phyloP scores from a whole-genome alignment of 2,888 invertebrate genomes.

The Julus scanicus region DNA sequence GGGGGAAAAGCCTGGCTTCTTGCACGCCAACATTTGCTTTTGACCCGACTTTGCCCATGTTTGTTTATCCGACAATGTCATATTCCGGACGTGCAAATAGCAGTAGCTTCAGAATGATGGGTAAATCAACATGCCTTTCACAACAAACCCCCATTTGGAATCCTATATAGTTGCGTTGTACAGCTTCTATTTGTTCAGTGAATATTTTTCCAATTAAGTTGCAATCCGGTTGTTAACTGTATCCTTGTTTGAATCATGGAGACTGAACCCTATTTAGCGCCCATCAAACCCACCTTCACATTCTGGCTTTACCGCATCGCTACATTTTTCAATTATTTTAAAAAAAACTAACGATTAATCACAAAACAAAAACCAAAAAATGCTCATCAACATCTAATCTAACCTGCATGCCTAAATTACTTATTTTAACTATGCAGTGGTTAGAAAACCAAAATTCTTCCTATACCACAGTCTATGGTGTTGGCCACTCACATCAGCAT shows the following conservation, averaged over 20 bases:
- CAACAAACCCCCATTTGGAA: background rate
- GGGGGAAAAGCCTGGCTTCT: conserved; percentile 14
- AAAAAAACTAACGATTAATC: background rate
- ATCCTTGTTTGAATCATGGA: background rate
- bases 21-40: conserved; percentile 17
- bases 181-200: background rate
- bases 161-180: background rate
- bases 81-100: conserved; percentile 36
- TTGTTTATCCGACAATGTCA: conserved; percentile 43
- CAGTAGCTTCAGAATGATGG: background rate
- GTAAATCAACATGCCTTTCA: background rate
- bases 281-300: background rate
- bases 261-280: background rate
- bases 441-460: no score
- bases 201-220: background rate
- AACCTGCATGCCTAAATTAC: no score
- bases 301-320: background rate
- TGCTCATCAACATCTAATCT: no score
- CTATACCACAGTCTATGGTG: no score
- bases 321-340: background rate
- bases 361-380: no score
- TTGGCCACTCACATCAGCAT: no score
- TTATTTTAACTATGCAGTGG: no score
- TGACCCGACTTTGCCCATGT: background rate
- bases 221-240: background rate